Conservation (phyloP, 2,888 invertebrate species). For the Apoda limacodes region DNA sequence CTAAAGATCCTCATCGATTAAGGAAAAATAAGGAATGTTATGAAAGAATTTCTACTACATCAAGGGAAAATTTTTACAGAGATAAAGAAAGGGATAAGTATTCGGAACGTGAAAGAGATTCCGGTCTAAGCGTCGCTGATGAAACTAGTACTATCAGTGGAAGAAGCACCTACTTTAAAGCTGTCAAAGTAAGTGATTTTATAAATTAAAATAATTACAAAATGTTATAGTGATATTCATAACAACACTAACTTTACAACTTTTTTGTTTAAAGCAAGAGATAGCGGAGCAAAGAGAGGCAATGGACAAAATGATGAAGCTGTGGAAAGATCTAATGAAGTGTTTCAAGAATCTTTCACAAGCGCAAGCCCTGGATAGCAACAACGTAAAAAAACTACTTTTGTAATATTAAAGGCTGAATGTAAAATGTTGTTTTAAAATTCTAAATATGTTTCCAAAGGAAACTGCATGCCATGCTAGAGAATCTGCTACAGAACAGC, state of each 20-base stretch:
- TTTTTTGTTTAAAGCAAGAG: constrained; percentile 41
- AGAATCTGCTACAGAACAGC: constrained; percentile 52
- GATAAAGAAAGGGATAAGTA: constrained; percentile 40
- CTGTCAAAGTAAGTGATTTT: constrained; percentile 40
- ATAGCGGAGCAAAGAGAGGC: constrained; percentile 57
- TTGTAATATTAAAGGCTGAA: not conserved
- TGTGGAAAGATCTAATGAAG: constrained; percentile 61
- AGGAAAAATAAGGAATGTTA: constrained; percentile 36
- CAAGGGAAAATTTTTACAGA: constrained; percentile 44
- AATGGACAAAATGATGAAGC: constrained; percentile 64
- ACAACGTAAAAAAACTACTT: constrained; percentile 27
- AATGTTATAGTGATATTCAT: not conserved
- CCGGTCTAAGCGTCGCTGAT: constrained; percentile 53
- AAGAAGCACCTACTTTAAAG: constrained; percentile 47
- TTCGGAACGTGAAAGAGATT: constrained; percentile 53
- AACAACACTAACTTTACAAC: constrained; percentile 3
- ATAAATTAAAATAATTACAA: not conserved
- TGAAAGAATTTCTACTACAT: constrained; percentile 41
- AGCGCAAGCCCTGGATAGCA: constrained; percentile 34
- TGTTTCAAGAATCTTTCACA: constrained; percentile 54
- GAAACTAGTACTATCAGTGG: constrained; percentile 52
- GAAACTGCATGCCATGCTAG: constrained; percentile 41
- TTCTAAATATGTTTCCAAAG: constrained; percentile 21
- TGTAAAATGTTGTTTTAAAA: not conserved
- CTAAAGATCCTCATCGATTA: constrained; percentile 30